Evolutionary conservation across 2,113 vertebrate genomes (phyloP), one percentile per base, ranked within the genome.

Genomic region (Poecile atricapillus): DNA sequence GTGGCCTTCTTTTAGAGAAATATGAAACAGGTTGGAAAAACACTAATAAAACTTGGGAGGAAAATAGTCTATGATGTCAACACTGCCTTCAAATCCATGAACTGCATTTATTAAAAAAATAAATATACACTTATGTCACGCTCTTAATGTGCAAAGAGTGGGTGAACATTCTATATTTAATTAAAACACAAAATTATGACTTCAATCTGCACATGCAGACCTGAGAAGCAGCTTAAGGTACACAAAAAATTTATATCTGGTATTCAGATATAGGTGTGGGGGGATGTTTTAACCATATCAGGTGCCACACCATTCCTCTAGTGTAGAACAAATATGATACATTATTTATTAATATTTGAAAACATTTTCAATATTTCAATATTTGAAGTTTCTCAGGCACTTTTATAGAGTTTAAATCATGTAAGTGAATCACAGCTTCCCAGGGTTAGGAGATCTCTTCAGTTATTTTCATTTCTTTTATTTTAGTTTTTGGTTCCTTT

Each of bases 21-120:
- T 97, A 94, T 89, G 93, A 98, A 98, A 93, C 89, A 95, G 91
- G 52, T 95, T 97, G 91, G 63, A 96, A 98, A 98, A 97, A 97
- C 88, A 97, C 92, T 96, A 97, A 97, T 96, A 96, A 97, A 97
- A 89, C 81, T 92, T 65, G n/a, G 30, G 59, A 93, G 73, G 33
- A 94, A 97, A 94, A 95, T 58, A 85, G 71, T 91, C 94, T 96
- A 89, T 97, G 97, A 98, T 97, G 91, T 97, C 95, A 98, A 96
- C 91, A 96, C 63, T 92, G 41, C 28, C 73, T 83, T 94, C 71
- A 78, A 96, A 73, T 74, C 65, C 90, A 70, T 63, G 62, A 65
- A 69, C 46, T 59, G 27, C 74, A 82, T 97, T 97, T 97, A 97
- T 97, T 98, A 94, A 95, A 97, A 97, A 96, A 97, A 97, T 96